Conservation (phyloP, 1,140 invertebrate genomes). For the Philopotamus ludificatus region DNA sequence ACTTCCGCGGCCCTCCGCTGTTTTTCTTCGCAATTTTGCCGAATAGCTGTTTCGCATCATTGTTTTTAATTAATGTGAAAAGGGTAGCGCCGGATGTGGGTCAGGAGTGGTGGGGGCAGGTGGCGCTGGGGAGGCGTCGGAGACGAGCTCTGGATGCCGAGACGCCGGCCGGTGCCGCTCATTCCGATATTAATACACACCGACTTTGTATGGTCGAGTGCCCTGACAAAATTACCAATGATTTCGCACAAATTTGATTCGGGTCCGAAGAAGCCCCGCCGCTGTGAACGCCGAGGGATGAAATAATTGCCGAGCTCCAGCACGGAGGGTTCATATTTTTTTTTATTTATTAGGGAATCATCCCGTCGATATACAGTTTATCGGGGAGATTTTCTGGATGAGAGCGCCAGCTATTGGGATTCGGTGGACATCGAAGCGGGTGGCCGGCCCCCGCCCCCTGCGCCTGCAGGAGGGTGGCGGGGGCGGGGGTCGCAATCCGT, state of each 20-base stretch:
- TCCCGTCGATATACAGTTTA: not conserved
- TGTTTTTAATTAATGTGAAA: conserved; percentile 40
- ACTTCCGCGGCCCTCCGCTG: conserved; percentile 14
- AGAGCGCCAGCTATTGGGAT: not conserved
- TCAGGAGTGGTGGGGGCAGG: not conserved
- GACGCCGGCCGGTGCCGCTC: not conserved
- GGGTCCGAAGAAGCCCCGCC: not conserved
- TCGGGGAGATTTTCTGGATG: conserved; percentile 4
- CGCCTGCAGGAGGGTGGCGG: not conserved
- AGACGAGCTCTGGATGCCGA: not conserved
- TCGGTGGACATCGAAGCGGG: conserved; percentile 3
- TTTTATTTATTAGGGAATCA: not conserved
- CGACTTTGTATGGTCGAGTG: not conserved
- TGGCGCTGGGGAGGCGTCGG: not conserved
- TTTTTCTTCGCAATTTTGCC: conserved; percentile 34
- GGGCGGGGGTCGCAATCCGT: conserved; percentile 29
- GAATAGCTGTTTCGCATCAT: conserved; percentile 34
- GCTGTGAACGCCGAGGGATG: too few relatives aligned
- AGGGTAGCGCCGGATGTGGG: conserved; percentile 26
- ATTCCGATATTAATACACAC: not conserved
- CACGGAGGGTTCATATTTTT: too few relatives aligned
- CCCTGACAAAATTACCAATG: conserved; percentile 7
- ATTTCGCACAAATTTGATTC: conserved; percentile 3
- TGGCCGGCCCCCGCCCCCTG: not conserved
- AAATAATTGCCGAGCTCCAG: too few relatives aligned